Percentiles rank a stretch among this genome's conserved stretches.
phyloP scores from a whole-genome alignment of 2,888 invertebrate species.

The Deladenus siricidicola region DNA sequence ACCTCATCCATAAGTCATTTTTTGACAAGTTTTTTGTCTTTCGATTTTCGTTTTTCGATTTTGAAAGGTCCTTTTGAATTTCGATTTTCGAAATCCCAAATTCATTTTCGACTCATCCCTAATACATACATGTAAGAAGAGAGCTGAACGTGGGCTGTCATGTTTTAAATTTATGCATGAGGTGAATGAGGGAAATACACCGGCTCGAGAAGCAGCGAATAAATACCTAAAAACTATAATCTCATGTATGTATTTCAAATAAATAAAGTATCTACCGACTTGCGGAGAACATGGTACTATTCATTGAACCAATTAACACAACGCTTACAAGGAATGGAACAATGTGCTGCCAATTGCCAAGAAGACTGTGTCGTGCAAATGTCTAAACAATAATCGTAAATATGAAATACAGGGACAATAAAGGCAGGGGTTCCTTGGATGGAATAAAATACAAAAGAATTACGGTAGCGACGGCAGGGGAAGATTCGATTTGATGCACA shows the following conservation, averaged over 20 bases:
- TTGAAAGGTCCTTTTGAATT: too few relatives aligned
- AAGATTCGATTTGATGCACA: slow-evolving; percentile 24
- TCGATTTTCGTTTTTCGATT: too few relatives aligned
- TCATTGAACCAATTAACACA: slow-evolving; percentile 47
- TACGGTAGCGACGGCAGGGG: slow-evolving; percentile 41
- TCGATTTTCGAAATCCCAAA: too few relatives aligned
- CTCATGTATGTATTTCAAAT: neutral
- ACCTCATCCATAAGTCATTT: too few relatives aligned
- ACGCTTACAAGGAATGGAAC: slow-evolving; percentile 48
- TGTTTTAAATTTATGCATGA: slow-evolving; percentile 39
- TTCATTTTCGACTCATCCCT: too few relatives aligned
- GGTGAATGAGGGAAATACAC: slow-evolving; percentile 39
- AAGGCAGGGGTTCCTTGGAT: too few relatives aligned
- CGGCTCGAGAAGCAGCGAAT: neutral
- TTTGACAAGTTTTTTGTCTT: too few relatives aligned
- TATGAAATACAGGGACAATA: too few relatives aligned
- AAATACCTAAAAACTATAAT: slow-evolving; percentile 8
- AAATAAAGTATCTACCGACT: slow-evolving; percentile 28
- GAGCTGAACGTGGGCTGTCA: slow-evolving; percentile 44
- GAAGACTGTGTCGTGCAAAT: slow-evolving; percentile 35
- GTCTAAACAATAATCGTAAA: too few relatives aligned
- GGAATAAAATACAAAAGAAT: neutral
- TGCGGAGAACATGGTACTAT: slow-evolving; percentile 47
- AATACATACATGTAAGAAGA: slow-evolving; percentile 37
- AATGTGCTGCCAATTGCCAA: slow-evolving; percentile 32